Conservation (phyloP, 2,797 vertebrate genomes). For the Pterois miles region DNA sequence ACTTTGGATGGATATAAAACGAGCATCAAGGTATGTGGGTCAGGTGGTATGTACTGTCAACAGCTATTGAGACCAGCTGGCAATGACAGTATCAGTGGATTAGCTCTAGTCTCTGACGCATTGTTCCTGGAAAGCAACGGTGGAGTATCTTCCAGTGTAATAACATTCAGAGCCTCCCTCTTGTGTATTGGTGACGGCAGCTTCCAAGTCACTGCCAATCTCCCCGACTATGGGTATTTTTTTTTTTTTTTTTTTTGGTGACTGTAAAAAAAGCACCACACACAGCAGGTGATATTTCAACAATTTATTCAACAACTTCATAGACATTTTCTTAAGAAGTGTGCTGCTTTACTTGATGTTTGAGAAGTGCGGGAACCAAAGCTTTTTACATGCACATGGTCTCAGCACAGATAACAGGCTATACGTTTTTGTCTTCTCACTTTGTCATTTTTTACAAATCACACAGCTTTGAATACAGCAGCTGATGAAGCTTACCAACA, state of each 20-base stretch:
- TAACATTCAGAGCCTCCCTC: no score
- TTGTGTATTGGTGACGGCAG: not conserved
- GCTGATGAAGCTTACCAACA: conserved; percentile 89
- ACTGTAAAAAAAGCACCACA: not conserved
- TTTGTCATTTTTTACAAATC: conserved; percentile 60
- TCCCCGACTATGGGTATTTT: accelerated
- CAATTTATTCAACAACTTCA: conserved; percentile 86
- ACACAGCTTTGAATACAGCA: conserved; percentile 91
- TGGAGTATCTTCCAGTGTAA: not conserved
- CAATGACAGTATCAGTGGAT: not conserved
- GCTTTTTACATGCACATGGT: conserved; percentile 91
- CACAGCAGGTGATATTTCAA: conserved; percentile 61
- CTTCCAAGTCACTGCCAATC: not conserved
- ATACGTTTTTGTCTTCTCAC: conserved; percentile 84
- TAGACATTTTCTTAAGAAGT: conserved; percentile 89
- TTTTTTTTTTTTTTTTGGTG: not conserved
- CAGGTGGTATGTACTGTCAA: not conserved
- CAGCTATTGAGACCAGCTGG: not conserved
- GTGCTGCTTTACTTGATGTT: conserved; percentile 64
- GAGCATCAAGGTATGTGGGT: not conserved
- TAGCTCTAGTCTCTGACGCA: not conserved
- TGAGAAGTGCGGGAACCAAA: conserved; percentile 87
- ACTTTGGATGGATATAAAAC: conserved; percentile 21
- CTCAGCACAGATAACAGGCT: conserved; percentile 89
- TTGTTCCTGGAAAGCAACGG: not conserved